Evolutionary conservation across 2,888 invertebrate species (phyloP).

Genomic region (Dryobotodes eremita): DNA sequence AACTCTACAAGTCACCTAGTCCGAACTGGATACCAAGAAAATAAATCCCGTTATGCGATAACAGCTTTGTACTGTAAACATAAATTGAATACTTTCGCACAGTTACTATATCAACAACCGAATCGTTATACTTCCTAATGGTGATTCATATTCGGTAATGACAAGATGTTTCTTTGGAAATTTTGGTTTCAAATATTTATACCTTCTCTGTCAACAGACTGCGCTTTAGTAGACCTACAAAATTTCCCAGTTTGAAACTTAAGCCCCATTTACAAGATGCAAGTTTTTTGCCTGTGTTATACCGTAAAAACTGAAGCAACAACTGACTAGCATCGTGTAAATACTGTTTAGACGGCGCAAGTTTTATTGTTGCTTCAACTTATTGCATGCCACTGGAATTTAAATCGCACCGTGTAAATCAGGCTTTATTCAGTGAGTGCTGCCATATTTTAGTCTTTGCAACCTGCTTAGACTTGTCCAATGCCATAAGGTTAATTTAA

Average conservation of each 20-base stretch:
- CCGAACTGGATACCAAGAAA: constrained; percentile 14
- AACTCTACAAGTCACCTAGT: background rate
- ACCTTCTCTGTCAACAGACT: too few species aligned
- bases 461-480: background rate
- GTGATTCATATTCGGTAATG: background rate
- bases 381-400: background rate
- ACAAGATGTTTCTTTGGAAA: too few species aligned
- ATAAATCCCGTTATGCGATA: constrained; percentile 16
- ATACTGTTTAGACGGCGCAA: background rate
- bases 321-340: background rate
- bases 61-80: constrained; percentile 2
- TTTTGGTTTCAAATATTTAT: too few species aligned
- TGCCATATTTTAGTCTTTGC: too few species aligned
- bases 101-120: background rate
- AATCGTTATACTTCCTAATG: background rate
- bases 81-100: background rate
- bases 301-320: background rate
- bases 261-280: too few species aligned
- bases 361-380: background rate
- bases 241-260: too few species aligned
- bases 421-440: too few species aligned
- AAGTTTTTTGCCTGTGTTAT: too few species aligned
- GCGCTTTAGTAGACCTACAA: too few species aligned
- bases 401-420: background rate
- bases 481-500: too few species aligned